Evolutionary conservation across 2,797 vertebrate species (phyloP), one percentile per base, ranked within the genome.

Genomic region (Dallia pectoralis): DNA sequence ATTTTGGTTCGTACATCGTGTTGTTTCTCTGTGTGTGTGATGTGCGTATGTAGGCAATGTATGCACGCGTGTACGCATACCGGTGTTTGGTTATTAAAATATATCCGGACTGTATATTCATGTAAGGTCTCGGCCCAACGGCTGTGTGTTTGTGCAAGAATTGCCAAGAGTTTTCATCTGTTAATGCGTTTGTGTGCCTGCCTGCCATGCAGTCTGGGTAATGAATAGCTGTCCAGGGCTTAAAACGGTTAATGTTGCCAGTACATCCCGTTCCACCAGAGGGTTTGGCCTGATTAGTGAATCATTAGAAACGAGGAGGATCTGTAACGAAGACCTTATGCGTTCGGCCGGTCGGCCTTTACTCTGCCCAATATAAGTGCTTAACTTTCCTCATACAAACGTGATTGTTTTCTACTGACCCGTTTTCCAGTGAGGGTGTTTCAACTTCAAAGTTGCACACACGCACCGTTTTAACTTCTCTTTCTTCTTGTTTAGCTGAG

Each of bases 351-450:
- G 74, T 83, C 85, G 77, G 74, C 40, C 48, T 71, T 49, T 77
- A 75, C 75, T 74, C 71, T 27, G 30, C 2, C 56, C 36, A 30
- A 69, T 71, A 75, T 79, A 82, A 85, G n/a, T n/a, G 79, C 69
- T 81, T 63, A 74, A 81, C 76, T 84, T 72, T 85, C 88, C 85
- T 89, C 86, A 89, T 85, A 89, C 85, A 90, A 77, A 85, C 61
- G 86, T 81, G 82, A 71, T 69, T 44, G 67, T 69, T 22, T 79
- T 82, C 69, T 72, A 80, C 78, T 33, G 71, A 83, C 82, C 71
- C 65, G 80, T 61, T 81, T 86, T 74, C 81, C 76, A 79, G 67
- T 81, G 75, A 33, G 70, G 66, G 77, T 77, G 70, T 82, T 87
- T 83, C 78, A 85, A 81, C 85, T 76, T 85, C 72, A 74, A 18